Evolutionary conservation across 2,888 invertebrate species (phyloP), one percentile per base, ranked within the genome.

Genomic region (Palloptera scutellata): DNA sequence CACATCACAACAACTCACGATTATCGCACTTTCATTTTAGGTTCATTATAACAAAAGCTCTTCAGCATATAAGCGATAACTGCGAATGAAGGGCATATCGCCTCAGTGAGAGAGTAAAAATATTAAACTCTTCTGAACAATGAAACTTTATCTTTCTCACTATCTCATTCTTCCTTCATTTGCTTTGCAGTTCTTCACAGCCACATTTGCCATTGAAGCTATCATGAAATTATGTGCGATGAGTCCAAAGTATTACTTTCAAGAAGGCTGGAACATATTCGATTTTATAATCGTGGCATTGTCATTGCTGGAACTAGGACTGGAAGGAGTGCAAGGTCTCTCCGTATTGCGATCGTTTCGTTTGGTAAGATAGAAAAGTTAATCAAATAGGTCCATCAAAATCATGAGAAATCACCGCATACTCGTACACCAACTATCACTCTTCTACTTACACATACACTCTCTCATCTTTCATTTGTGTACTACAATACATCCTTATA

Each of bases 251-350:
- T 95, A 89, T 87, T 98, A 98, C 87, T 97, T 98, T 88, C 95
- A 96, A 89, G 97, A 97, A 86, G 96, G 96, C 76, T 98, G 98
- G 98, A 98, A 98, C 86, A 95, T 96, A 83, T 98, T 98, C 86
- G 98, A 98, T 89, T 96, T 97, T 86, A 94, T 97, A 81, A 98
- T 98, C 86, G 98, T 98, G 82, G 92, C 95, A 75, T 90, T 98
- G 81, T 98, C 98, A 78, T 88, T 98, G 76, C 87, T 98, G 82
- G 98, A 98, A 87, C 89, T 98, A 84, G 93, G 95, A 78, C 88
- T 98, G 79, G 95, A 95, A 87, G 95, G 94, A 77, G 95, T 97
- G 79, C 95, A 96, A 88, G 98, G 98, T 85, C 89, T 98, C 86
- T 97, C 97, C 79, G 97, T 98, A 72, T 92, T 98, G 82, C 91